Conservation (phyloP, 2,888 invertebrate species). For the Sinelater perroti region DNA sequence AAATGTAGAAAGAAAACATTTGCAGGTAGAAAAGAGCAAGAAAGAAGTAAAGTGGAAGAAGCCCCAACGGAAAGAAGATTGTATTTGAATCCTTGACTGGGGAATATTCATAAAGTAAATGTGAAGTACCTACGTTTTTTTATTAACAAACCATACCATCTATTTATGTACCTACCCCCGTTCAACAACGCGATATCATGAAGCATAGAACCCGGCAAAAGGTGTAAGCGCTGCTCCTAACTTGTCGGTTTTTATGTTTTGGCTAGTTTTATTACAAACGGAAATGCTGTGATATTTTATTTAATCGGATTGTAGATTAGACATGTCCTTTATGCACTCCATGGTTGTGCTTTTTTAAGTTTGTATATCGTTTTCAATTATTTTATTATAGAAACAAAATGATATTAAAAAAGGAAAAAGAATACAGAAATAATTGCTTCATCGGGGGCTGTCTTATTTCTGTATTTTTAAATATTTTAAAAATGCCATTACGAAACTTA, state of each 20-base stretch:
- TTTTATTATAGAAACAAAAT: too few relatives aligned
- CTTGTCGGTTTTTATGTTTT: slow-evolving; percentile 2
- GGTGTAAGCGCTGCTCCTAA: not conserved
- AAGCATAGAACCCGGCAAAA: not conserved
- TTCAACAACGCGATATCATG: slow-evolving; percentile 6
- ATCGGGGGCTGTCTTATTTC: too few relatives aligned
- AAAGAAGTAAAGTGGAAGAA: slow-evolving; percentile 42
- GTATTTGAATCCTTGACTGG: slow-evolving; percentile 41
- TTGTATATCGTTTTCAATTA: too few relatives aligned
- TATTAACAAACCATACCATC: slow-evolving; percentile 42
- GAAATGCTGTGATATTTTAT: too few relatives aligned
- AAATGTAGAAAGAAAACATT: not conserved
- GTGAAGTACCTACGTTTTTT: slow-evolving; percentile 50
- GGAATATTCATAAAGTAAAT: slow-evolving; percentile 47
- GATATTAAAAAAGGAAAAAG: too few relatives aligned
- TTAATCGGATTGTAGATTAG: too few relatives aligned
- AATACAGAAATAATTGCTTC: too few relatives aligned
- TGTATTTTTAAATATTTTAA: too few relatives aligned
- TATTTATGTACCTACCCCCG: slow-evolving; percentile 18
- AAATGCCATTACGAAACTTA: too few relatives aligned
- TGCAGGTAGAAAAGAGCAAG: not conserved
- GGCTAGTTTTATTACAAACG: too few relatives aligned
- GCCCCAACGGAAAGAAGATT: slow-evolving; percentile 51
- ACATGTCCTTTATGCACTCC: too few relatives aligned
- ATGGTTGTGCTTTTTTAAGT: too few relatives aligned